phyloP scores from a whole-genome alignment of 2,797 vertebrate genomes.

The Paedocypris micromegethes region DNA sequence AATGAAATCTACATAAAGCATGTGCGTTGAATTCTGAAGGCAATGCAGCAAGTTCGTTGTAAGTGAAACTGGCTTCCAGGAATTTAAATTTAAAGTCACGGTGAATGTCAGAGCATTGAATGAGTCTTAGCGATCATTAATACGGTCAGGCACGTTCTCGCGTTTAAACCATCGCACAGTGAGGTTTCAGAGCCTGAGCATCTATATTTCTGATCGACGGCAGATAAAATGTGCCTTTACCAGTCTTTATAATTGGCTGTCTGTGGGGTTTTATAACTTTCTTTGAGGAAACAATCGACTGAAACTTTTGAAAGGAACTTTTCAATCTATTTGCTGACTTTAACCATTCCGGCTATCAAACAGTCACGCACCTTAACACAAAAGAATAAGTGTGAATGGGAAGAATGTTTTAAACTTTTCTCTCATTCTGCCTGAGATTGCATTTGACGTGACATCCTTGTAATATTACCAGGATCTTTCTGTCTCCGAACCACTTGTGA shows the following conservation, averaged over 20 bases:
- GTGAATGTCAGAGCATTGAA: neutral
- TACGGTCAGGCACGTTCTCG: neutral
- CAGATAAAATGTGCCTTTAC: neutral
- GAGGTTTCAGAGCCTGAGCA: neutral
- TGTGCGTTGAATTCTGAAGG: neutral
- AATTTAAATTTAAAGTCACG: neutral
- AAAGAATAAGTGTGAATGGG: neutral
- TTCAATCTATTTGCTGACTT: slow-evolving; percentile 22
- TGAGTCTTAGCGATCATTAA: neutral
- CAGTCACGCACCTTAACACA: neutral
- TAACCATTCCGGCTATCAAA: slow-evolving; percentile 13
- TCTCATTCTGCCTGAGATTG: neutral
- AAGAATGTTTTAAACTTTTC: neutral
- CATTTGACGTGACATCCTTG: neutral
- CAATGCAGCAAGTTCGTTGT: neutral
- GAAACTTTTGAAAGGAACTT: slow-evolving; percentile 9
- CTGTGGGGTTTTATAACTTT: neutral
- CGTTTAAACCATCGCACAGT: neutral
- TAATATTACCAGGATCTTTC: neutral
- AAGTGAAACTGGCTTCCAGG: slow-evolving; percentile 1
- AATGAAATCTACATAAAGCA: no score
- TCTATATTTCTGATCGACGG: neutral
- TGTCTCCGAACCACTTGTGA: neutral
- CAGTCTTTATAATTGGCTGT: neutral
- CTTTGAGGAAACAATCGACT: slow-evolving; percentile 13